A percentile compares a stretch with the other conserved stretches of the same genome.
Evolutionary conservation across 2,888 invertebrate genomes (phyloP).

Genomic region (Lasioglossum zephyrum): DNA sequence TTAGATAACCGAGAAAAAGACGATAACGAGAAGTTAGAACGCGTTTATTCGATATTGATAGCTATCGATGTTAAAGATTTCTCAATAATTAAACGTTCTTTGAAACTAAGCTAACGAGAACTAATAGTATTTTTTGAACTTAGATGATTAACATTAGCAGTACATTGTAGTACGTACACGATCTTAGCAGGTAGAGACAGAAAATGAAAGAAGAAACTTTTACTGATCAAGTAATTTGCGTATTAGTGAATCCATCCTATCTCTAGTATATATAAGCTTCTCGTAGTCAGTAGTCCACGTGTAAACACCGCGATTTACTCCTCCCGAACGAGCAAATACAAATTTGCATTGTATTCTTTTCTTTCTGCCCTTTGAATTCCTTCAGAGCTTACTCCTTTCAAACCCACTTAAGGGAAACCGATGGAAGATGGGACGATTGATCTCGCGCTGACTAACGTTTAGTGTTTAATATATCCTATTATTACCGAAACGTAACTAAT

Average conservation of each 20-base stretch:
- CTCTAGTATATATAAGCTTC: constrained; percentile 65
- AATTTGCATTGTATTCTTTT: not conserved
- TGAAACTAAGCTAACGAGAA: constrained; percentile 71
- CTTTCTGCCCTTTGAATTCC: not conserved
- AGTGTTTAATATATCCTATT: constrained; percentile 65
- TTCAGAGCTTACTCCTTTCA: constrained; percentile 40
- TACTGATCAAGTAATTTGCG: constrained; percentile 71
- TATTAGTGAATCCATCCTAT: constrained; percentile 72
- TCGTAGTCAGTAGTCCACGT: constrained; percentile 46
- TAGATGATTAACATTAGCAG: constrained; percentile 71
- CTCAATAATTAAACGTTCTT: constrained; percentile 42
- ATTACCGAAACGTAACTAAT: constrained; percentile 55
- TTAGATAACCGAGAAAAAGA: constrained; percentile 7
- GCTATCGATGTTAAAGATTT: constrained; percentile 31
- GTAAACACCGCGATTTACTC: constrained; percentile 29
- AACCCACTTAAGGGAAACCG: constrained; percentile 20
- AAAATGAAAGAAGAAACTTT: constrained; percentile 40
- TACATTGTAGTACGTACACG: constrained; percentile 64
- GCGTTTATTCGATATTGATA: constrained; percentile 33
- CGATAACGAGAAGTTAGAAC: constrained; percentile 14
- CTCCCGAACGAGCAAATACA: constrained; percentile 32
- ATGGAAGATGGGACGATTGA: constrained; percentile 37
- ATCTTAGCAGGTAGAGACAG: constrained; percentile 56
- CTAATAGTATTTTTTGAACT: constrained; percentile 80
- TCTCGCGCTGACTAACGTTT: constrained; percentile 64